These are phyloP conservation scores for Limanda limanda DNA, from an alignment of 2,113 vertebrate genomes.

Conservation along the genomic window DNA sequence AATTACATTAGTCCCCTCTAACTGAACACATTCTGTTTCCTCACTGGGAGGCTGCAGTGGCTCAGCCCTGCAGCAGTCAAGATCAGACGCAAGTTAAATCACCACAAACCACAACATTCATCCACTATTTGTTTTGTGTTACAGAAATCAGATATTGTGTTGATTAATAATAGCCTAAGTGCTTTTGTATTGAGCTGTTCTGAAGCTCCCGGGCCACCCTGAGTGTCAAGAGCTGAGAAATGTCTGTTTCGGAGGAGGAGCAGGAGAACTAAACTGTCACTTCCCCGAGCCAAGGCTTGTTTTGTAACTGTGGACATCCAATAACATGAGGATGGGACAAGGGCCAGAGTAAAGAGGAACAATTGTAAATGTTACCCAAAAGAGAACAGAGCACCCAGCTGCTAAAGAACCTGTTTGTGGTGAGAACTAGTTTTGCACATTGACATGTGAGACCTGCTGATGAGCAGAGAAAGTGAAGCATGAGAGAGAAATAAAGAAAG, in stretches of 20 bases:
- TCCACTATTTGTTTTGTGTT: neutral
- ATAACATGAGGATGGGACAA: conserved; percentile 16
- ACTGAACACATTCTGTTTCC: too few species aligned
- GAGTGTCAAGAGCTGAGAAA: neutral
- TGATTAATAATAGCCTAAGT: neutral
- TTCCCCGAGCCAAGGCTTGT: neutral
- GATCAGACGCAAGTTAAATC: neutral
- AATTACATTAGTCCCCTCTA: too few species aligned
- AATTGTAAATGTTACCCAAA: neutral
- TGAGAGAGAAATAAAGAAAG: neutral
- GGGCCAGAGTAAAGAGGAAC: neutral
- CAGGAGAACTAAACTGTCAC: neutral
- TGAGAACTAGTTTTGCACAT: neutral
- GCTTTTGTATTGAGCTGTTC: neutral
- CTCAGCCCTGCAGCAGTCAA: neutral
- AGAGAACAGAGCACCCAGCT: neutral
- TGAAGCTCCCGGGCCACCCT: neutral
- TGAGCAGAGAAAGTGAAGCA: neutral
- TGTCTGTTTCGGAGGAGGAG: neutral
- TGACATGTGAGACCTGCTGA: neutral
- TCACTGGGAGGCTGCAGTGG: too few species aligned
- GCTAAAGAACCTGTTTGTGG: conserved; percentile 6
- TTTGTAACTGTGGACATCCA: neutral
- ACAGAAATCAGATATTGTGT: neutral
- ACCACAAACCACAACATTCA: neutral